These are phyloP conservation scores for Octomys mimax DNA, from an alignment of 2,797 vertebrate species.

Conservation along the genomic window DNA sequence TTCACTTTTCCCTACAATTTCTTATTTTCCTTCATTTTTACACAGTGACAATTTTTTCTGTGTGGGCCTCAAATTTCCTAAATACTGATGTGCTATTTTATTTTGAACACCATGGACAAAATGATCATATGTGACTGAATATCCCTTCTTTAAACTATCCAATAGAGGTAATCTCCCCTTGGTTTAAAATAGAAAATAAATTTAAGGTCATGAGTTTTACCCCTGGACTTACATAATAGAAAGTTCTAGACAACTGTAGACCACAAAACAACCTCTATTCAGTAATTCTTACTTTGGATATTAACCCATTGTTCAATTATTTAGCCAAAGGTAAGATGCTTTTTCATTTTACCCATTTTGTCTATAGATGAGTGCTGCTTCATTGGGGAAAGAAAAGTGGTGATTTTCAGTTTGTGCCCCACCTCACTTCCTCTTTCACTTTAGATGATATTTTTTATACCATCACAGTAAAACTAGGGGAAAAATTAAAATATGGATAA, in stretches of 20 bases:
- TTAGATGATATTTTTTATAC: not conserved
- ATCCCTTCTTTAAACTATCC: not conserved
- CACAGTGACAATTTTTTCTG: not conserved
- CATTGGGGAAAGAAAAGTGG: not conserved
- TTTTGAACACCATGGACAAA: not conserved
- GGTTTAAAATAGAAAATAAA: not conserved
- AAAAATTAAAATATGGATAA: not conserved
- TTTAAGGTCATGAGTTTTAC: not conserved
- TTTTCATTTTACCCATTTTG: not conserved
- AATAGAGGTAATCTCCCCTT: not conserved
- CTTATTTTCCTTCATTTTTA: not conserved
- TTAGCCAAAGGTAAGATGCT: not conserved
- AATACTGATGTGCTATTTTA: not conserved
- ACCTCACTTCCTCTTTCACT: not conserved
- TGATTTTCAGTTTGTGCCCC: not conserved
- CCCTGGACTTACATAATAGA: not conserved
- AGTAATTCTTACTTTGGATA: not conserved
- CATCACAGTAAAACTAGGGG: not conserved
- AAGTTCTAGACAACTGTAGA: conserved; percentile 13
- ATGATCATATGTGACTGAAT: not conserved
- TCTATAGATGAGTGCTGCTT: not conserved
- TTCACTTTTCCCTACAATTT: not conserved
- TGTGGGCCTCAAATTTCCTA: not conserved
- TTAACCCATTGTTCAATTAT: not conserved
- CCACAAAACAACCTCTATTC: not conserved